A percentile compares a stretch with the other conserved stretches of the same genome.
These are phyloP conservation scores for Neotragus pygmaeus DNA, from an alignment of 2,113 vertebrate species.

Conservation along the genomic window DNA sequence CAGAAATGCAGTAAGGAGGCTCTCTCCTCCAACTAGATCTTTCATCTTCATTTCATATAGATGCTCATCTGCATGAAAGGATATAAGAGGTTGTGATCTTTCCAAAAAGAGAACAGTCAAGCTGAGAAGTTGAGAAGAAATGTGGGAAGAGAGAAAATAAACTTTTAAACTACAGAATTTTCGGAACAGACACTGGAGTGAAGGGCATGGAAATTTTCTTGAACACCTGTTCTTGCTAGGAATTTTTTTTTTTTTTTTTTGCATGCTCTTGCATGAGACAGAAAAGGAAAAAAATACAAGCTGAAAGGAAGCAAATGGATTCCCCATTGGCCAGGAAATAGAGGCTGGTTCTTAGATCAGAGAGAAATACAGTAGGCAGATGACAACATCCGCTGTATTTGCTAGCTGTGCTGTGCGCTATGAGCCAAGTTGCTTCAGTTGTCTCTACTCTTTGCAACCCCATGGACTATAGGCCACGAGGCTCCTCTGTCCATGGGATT, in stretches of 20 bases:
- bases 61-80: neutral
- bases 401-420: rapidly evolving
- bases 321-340: neutral
- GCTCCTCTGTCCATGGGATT: neutral
- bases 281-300: neutral
- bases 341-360: neutral
- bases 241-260: neutral
- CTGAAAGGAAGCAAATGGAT: neutral
- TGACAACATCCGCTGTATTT: neutral
- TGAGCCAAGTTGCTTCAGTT: neutral
- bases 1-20: neutral
- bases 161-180: neutral
- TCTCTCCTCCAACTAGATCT: neutral
- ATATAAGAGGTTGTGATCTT: neutral
- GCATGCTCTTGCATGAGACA: neutral
- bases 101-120: neutral
- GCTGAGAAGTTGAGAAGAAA: neutral
- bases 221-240: neutral
- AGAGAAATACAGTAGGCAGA: neutral
- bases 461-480: neutral
- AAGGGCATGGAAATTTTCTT: neutral
- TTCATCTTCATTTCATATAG: neutral
- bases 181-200: neutral
- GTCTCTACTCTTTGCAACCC: neutral
- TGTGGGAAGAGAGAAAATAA: neutral